Percentiles rank a stretch among this genome's conserved stretches.
Evolutionary conservation across 2,113 vertebrate genomes (phyloP).

Genomic region (Lophura nycthemera): DNA sequence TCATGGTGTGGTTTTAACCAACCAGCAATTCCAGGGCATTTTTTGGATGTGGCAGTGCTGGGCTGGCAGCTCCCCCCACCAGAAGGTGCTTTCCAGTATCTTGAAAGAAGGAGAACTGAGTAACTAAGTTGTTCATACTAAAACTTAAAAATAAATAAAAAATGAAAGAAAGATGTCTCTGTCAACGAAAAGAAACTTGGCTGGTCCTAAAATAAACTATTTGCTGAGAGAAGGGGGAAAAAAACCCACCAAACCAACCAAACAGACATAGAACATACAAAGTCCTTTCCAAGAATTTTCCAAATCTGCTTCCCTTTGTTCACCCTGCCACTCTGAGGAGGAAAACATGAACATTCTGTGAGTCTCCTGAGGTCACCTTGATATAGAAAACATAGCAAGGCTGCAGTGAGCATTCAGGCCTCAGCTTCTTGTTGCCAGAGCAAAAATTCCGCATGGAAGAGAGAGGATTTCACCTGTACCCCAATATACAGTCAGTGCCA

Average conservation of each 20-base stretch:
- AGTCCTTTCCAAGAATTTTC: not conserved
- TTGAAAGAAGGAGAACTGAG: not conserved
- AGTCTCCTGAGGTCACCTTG: not conserved
- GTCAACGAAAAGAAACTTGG: not conserved
- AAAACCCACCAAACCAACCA: not conserved
- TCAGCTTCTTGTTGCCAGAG: not conserved
- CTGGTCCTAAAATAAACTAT: not conserved
- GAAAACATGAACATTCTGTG: not conserved
- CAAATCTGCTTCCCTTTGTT: not conserved
- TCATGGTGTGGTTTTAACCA: not conserved
- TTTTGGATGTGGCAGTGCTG: not conserved
- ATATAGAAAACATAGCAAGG: fast-evolving
- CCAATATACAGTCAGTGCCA: not conserved
- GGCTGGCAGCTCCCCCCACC: fast-evolving
- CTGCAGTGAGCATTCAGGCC: not conserved
- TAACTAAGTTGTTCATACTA: not conserved
- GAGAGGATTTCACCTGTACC: not conserved
- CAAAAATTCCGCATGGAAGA: not conserved
- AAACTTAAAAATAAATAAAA: not conserved
- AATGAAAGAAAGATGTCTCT: not conserved
- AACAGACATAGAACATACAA: not conserved
- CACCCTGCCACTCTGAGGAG: fast-evolving
- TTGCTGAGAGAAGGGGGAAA: not conserved
- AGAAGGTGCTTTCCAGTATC: not conserved
- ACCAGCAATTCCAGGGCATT: fast-evolving